Evolutionary conservation across 2,888 invertebrate species (phyloP), one percentile per base, ranked within the genome.

Genomic region (Andrena praecox): DNA sequence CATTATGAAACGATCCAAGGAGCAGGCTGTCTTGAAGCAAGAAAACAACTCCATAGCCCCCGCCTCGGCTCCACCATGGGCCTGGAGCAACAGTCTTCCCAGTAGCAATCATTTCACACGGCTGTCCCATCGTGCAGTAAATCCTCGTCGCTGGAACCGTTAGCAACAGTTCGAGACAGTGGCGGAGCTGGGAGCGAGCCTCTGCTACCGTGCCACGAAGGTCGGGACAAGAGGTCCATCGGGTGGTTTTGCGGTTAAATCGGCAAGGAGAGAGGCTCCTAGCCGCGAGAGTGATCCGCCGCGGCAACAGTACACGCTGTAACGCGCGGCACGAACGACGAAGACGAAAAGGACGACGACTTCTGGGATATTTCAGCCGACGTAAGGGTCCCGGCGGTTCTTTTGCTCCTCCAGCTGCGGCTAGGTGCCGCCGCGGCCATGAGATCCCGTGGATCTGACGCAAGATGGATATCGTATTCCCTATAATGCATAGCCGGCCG

Each of bases 381-480:
- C 63, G 59, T 77, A 56, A 24, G 59, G 68, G 76, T 42, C 63
- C 63, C 63, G 67, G 59, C 33, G 56, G 20, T 59, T 42, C 42
- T 77, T 81, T 77, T 77, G 64, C 71, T 82, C 74, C 72, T 85
- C 83, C 82, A 54, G 66, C 70, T n/a, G 54, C 33, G 66, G 71
- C 77, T 72, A 87, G 85, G 82, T 87, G 85, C 77, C 82, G 80
- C 84, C 59, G 42, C 72, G 80, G 72, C 80, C 77, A 77, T 78
- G 82, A 87, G 84, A 87, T 87, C 87, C 75, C 70, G 66, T 79
- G 80, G 81, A 87, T 89, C 84, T 84, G 88, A 88, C 87, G 84
- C 66, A 85, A 88, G 88, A 88, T 89, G 86, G 87, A 88, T 88
- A 88, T 88, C 88, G 88, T 86, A 89, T 87, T 87, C 77, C 86